Conservation (phyloP, 2,113 vertebrate species). For the Craseonycteris thonglongyai region DNA sequence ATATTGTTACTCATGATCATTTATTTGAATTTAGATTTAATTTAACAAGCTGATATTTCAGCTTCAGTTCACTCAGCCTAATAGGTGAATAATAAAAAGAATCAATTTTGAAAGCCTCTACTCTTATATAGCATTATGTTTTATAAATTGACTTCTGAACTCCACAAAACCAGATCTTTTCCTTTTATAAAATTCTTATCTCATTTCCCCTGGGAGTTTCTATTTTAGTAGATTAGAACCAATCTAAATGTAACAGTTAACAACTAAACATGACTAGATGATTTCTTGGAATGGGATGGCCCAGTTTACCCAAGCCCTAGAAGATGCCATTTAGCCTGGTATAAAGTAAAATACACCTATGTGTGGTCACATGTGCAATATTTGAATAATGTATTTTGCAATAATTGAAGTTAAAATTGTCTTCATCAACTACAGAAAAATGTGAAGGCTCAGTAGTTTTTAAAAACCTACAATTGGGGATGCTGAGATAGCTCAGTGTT, state of each 20-base stretch:
- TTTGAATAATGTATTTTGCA: neutral
- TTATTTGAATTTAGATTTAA: conserved; percentile 7
- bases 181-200: neutral
- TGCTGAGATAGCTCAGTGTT: no score
- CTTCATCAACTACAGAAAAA: neutral
- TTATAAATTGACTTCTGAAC: neutral
- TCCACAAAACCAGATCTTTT: neutral
- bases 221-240: neutral
- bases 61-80: neutral
- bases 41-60: neutral
- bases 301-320: neutral
- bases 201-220: neutral
- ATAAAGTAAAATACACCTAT: neutral
- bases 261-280: neutral
- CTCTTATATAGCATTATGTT: neutral
- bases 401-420: neutral
- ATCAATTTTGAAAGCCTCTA: neutral
- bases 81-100: neutral
- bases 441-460: neutral
- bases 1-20: neutral
- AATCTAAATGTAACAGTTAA: neutral
- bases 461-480: neutral
- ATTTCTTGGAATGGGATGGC: neutral
- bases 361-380: neutral
- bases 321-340: neutral